Evolutionary conservation across 2,113 vertebrate species (phyloP).

Genomic region (Hippocampus barbouri): DNA sequence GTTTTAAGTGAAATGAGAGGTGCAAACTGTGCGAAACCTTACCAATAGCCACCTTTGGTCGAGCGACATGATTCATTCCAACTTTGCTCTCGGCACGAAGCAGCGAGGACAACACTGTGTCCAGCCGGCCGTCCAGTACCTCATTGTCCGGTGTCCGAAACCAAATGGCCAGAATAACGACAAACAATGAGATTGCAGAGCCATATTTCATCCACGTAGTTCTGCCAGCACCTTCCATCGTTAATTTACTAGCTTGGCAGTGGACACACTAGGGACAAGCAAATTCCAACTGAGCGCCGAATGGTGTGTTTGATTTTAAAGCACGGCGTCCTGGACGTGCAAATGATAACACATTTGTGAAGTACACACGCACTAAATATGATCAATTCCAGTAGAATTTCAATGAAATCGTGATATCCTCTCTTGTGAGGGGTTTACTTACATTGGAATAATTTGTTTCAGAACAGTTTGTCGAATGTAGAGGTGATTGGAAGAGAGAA

Average conservation of each 20-base stretch:
- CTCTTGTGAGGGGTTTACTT: background rate
- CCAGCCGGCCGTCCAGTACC: slow-evolving; percentile 68
- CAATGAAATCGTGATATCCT: background rate
- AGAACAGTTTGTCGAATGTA: background rate
- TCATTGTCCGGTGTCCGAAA: slow-evolving; percentile 57
- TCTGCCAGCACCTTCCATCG: slow-evolving; percentile 54
- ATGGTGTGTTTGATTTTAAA: background rate
- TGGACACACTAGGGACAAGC: too few species aligned
- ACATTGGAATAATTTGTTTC: background rate
- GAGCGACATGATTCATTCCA: slow-evolving; percentile 52
- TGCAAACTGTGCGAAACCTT: slow-evolving; percentile 32
- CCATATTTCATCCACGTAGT: slow-evolving; percentile 65
- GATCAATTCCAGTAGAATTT: too few species aligned
- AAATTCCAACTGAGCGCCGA: background rate
- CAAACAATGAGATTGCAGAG: slow-evolving; percentile 61
- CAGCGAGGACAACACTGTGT: slow-evolving; percentile 73
- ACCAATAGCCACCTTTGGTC: slow-evolving; percentile 77
- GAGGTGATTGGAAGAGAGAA: background rate
- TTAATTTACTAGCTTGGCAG: background rate
- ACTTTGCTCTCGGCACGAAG: slow-evolving; percentile 76
- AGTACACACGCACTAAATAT: background rate
- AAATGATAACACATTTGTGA: background rate
- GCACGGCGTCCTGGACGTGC: background rate
- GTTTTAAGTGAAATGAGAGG: background rate
- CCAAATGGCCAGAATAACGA: slow-evolving; percentile 71